Evolutionary conservation across 2,888 invertebrate genomes (phyloP).

Genomic region (Drosophila diplacantha): DNA sequence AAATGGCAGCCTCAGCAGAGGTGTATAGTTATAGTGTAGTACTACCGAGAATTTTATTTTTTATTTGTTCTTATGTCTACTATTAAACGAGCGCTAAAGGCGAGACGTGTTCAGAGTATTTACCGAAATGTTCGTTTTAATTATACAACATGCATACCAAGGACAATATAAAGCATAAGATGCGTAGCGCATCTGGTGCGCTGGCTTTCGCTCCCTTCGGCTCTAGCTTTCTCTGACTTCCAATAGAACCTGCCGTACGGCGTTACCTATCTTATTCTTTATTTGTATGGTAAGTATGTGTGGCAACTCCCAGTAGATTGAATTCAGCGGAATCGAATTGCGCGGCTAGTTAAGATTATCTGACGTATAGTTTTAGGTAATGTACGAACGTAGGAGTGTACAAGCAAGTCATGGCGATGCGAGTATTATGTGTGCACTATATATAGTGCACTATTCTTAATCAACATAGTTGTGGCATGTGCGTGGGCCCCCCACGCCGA

Average conservation of each 20-base stretch:
- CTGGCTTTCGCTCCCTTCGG: neutral
- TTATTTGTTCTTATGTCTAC: constrained; percentile 24
- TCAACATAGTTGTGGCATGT: constrained; percentile 10
- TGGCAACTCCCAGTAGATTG: neutral
- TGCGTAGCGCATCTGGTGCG: neutral
- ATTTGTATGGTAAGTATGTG: neutral
- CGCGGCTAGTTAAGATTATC: constrained; percentile 23
- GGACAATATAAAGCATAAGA: constrained; percentile 1
- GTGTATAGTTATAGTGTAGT: constrained; percentile 7
- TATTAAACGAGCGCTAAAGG: constrained; percentile 30
- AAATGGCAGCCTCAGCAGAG: neutral
- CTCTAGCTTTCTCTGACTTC: neutral
- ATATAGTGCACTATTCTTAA: constrained; percentile 23
- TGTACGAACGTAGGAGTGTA: constrained; percentile 17
- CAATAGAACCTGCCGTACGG: neutral
- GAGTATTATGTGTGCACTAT: constrained; percentile 22
- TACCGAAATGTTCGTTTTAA: constrained; percentile 17
- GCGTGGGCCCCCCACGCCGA: constrained; percentile 5
- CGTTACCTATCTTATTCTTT: neutral
- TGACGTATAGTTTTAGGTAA: constrained; percentile 17
- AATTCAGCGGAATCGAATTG: constrained; percentile 13
- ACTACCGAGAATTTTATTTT: constrained; percentile 31
- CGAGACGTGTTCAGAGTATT: constrained; percentile 30
- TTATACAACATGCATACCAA: constrained; percentile 1
- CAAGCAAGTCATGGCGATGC: constrained; percentile 22